phyloP scores from a whole-genome alignment of 1,140 invertebrate genomes.

The Euborellia annulipes region DNA sequence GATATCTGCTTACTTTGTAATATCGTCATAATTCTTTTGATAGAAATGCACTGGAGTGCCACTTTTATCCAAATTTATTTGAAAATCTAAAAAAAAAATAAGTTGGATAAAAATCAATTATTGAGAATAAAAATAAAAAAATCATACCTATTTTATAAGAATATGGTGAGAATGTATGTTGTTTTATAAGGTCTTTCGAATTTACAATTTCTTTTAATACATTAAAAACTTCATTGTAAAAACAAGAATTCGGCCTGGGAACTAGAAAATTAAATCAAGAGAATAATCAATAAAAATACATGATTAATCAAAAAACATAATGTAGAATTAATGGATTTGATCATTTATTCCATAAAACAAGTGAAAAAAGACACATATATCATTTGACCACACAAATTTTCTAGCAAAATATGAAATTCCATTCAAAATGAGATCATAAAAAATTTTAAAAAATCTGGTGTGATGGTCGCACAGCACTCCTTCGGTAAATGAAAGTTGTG shows the following conservation, averaged over 20 bases:
- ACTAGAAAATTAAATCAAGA: slow-evolving; percentile 17
- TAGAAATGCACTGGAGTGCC: slow-evolving; percentile 11
- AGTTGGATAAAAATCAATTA: slow-evolving; percentile 12
- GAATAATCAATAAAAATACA: no score
- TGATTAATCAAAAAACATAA: no score
- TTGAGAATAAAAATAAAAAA: slow-evolving; percentile 11
- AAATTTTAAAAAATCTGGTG: no score
- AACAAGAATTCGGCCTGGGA: slow-evolving; percentile 9
- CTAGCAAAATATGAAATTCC: no score
- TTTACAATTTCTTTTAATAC: slow-evolving; percentile 14
- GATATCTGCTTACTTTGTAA: slow-evolving; percentile 26
- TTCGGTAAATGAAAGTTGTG: no score
- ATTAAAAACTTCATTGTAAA: slow-evolving; percentile 11
- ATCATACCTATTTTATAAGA: slow-evolving; percentile 21
- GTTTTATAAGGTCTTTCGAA: slow-evolving; percentile 10
- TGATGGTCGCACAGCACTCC: no score
- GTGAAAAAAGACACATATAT: no score
- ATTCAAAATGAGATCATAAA: no score
- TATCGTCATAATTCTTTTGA: slow-evolving; percentile 18
- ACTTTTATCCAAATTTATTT: slow-evolving; percentile 17
- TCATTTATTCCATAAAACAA: no score
- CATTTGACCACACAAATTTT: no score
- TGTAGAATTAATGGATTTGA: no score
- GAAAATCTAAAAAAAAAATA: slow-evolving; percentile 18
- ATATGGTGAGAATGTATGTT: slow-evolving; percentile 20